Evolutionary conservation across 2,888 invertebrate species (phyloP).

Genomic region (Mamestra brassicae): DNA sequence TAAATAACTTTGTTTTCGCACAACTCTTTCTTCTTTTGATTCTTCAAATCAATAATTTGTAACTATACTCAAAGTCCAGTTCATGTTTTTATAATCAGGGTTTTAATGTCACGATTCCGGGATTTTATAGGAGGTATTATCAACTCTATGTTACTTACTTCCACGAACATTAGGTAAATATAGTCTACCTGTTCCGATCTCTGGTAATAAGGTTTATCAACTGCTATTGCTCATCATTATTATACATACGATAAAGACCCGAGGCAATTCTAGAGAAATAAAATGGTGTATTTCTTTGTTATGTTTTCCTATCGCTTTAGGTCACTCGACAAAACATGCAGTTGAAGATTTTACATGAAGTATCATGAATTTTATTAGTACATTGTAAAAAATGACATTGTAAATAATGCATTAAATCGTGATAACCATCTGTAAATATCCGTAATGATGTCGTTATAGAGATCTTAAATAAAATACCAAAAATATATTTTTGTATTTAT

Average conservation of each 20-base stretch:
- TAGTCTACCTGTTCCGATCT: no score
- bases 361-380: conserved; percentile 40
- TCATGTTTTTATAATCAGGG: no score
- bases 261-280: neutral
- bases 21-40: no score
- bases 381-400: conserved; percentile 54
- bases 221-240: neutral
- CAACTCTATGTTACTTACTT: no score
- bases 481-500: conserved; percentile 35
- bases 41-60: no score
- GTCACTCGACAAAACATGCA: conserved; percentile 35
- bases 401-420: conserved; percentile 61
- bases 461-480: conserved; percentile 57
- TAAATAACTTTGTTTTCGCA: no score
- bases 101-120: no score
- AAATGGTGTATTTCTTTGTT: conserved; percentile 23
- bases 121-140: no score
- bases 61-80: no score
- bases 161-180: no score
- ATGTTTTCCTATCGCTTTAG: conserved; percentile 48
- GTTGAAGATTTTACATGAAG: conserved; percentile 46
- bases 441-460: conserved; percentile 56
- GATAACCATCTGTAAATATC: conserved; percentile 67
- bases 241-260: neutral
- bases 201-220: neutral